phyloP scores from a whole-genome alignment of 2,113 vertebrate species.

The Odontesthes bonariensis region DNA sequence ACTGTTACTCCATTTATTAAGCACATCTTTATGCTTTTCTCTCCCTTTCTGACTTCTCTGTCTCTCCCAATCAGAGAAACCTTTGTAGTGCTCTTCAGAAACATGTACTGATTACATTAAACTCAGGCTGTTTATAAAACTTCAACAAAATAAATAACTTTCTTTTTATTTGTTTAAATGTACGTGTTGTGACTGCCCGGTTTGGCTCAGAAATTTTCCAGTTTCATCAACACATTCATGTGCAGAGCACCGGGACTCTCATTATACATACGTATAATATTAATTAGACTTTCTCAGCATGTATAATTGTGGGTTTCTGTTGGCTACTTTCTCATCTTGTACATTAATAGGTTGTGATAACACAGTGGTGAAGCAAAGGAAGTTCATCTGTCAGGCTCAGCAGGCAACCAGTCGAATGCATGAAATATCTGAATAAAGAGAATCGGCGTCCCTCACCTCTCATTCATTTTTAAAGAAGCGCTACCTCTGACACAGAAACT shows the following conservation, averaged over 20 bases:
- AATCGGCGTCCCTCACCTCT: not conserved
- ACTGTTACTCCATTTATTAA: constrained; percentile 37
- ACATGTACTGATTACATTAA: not conserved
- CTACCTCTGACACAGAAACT: not conserved
- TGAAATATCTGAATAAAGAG: constrained; percentile 15
- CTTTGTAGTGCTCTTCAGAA: not conserved
- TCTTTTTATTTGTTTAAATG: not conserved
- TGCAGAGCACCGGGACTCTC: too few relatives aligned
- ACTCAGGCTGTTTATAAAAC: not conserved
- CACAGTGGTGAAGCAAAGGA: not conserved
- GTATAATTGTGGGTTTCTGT: not conserved
- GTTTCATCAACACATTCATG: too few relatives aligned
- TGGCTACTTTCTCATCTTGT: not conserved
- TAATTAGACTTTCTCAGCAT: not conserved
- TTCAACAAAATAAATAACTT: not conserved
- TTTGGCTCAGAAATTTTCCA: not conserved
- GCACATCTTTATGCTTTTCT: not conserved
- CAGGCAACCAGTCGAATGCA: not conserved
- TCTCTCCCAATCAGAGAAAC: not conserved
- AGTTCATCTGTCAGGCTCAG: constrained; percentile 8
- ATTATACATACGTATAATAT: not conserved
- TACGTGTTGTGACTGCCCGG: not conserved
- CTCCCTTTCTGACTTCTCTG: not conserved
- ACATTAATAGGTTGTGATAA: not conserved
- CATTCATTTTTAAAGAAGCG: constrained; percentile 20